Evolutionary conservation across 1,140 invertebrate genomes (phyloP).

Genomic region (Samia ricini): DNA sequence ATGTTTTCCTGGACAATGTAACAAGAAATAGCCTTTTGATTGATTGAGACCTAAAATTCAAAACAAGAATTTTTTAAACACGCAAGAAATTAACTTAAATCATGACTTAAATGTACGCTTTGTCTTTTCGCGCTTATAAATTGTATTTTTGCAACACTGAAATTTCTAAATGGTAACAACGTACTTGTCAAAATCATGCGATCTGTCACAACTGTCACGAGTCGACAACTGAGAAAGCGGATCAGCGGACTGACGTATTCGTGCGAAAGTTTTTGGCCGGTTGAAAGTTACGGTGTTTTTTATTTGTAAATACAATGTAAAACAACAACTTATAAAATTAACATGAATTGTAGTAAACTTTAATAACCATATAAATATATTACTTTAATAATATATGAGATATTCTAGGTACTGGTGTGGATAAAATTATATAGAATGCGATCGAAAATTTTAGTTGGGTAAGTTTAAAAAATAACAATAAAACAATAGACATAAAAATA

Average conservation of each 20-base stretch:
- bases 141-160: too few species aligned
- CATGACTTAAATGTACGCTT: too few species aligned
- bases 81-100: too few species aligned
- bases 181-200: slow-evolving; percentile 5
- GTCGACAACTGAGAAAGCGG: background rate
- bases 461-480: slow-evolving; percentile 18
- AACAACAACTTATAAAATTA: background rate
- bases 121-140: too few species aligned
- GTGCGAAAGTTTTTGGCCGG: background rate
- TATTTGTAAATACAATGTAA: background rate
- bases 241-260: too few species aligned
- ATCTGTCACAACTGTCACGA: slow-evolving; percentile 5
- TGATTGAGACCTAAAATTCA: too few species aligned
- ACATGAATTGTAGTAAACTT: background rate
- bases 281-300: background rate
- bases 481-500: background rate
- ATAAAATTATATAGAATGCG: slow-evolving; percentile 26
- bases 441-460: slow-evolving; percentile 38
- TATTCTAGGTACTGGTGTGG: background rate
- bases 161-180: background rate
- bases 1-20: too few species aligned
- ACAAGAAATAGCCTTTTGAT: too few species aligned
- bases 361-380: background rate
- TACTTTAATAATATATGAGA: background rate
- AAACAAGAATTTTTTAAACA: too few species aligned